Percentiles rank a stretch among this genome's conserved stretches.
phyloP scores from a whole-genome alignment of 2,113 vertebrate species.

The Gavia stellata region DNA sequence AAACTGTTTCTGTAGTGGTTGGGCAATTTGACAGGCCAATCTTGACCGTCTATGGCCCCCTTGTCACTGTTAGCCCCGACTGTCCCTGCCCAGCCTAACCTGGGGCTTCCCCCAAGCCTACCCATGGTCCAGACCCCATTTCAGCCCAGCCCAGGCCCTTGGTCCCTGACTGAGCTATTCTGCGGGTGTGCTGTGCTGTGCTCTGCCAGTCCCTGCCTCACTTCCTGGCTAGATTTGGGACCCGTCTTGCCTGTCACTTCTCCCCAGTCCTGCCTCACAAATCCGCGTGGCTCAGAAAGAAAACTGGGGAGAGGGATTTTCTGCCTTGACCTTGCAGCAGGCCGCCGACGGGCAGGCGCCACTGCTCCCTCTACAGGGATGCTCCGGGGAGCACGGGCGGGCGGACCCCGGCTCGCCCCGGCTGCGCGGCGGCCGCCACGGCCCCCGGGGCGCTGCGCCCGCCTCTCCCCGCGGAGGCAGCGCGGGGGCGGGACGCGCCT shows the following conservation, averaged over 20 bases:
- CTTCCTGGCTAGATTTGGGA: neutral
- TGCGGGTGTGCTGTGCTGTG: neutral
- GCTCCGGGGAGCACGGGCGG: neutral
- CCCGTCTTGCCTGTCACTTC: neutral
- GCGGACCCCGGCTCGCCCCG: accelerated
- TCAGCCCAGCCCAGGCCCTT: neutral
- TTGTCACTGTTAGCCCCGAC: neutral
- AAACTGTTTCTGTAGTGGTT: neutral
- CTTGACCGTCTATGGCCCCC: accelerated
- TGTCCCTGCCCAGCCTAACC: neutral
- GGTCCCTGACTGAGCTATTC: no score
- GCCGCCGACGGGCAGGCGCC: neutral
- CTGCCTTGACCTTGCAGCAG: neutral
- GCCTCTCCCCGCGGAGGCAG: neutral
- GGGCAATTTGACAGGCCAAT: neutral
- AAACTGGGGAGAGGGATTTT: neutral
- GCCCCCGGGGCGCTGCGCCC: no score
- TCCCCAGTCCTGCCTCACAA: neutral
- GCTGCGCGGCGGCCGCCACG: neutral
- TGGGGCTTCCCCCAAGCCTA: neutral
- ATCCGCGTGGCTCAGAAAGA: neutral
- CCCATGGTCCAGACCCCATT: neutral
- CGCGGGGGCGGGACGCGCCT: neutral
- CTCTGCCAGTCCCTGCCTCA: neutral
- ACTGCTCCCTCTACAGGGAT: neutral